Evolutionary conservation across 2,888 invertebrate species (phyloP), one percentile per base, ranked within the genome.

Genomic region (Drosophila melanosoma): DNA sequence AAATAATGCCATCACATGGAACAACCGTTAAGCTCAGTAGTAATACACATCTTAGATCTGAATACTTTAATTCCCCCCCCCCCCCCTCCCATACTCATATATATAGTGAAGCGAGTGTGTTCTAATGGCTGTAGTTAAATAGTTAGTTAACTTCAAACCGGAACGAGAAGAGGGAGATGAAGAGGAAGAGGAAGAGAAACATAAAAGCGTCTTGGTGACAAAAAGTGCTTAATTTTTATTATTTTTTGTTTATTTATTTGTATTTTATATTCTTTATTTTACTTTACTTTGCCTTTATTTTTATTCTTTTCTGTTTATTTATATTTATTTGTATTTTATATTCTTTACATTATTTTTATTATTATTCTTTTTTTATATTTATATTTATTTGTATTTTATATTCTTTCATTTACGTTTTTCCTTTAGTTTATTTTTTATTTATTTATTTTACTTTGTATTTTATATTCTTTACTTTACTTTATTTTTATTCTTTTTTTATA

Each of bases 1-100:
- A 89, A 87, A 84, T 89, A 85, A 87, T 87, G 85, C 83, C 67
- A 68, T 69, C 83, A 75, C 74, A 76, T 57, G 60, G 33, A 74
- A 64, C 62, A 60, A 35, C 36, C 20, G 51, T 60, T 81, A 66
- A 65, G 59, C 60, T 38, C 17, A 42, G 56, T 40, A 54, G 65
- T 68, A 67, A 70, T 70, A 72, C 68, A 61, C 68, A 65, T 66
- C 32, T 45, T 58, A 69, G 79, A 57, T 62, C 60, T 36, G 56
- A 79, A 62, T 65, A 66, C 74, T 62, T 63, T 59, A 59, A 69
- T 74, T 61, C 74, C 52, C 29, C 6, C 6, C 20, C 42, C 7
- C 45, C 2, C 10, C 68, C 74, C 52, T 20, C 45, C 7, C 45
- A 2, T 5, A 11, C 2, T 15, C 4, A 45, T 3, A 20, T 42